Base-by-base conservation (phyloP, 2,113 vertebrate genomes). In the Archocentrus centrarchus region DNA sequence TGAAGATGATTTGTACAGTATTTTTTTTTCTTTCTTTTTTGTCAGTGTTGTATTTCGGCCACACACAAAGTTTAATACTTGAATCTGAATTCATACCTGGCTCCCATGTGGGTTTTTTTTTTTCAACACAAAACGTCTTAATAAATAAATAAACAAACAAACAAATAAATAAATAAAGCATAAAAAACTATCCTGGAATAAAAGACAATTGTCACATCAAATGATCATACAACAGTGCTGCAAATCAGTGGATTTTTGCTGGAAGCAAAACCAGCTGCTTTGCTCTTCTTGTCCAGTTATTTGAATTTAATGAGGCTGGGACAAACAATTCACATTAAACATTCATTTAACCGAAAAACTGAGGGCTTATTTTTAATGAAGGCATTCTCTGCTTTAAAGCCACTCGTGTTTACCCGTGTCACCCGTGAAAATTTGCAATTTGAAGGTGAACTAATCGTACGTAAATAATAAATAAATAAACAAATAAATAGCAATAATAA, bases 1-100 rank as follows among this genome's bases (percentile, higher is more conserved):
- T 78, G 73, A 55, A 66, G 79, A 83, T 82, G 50, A 30, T 79
- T 84, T 82, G 41, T 80, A 88, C 81, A 91, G 20, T 75, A 64
- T 53, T 55, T 80, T 11, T 64, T 47, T 39, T 39, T 32, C 59
- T 35, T 32, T 63, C 24, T 63, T 41, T 24, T 63, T 57, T 22
- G 73, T 77, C 60, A 81, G 53, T 66, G 61, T 22, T 53, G 27
- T 6, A 8, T 85, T 85, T 39, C 17, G 47, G 35, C 50, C 59
- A 77, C 14, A 73, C 11, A 59, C 2, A 11, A 32, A 59, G 59
- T 66, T 75, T 75, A 24, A 53, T 41, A 53, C 17, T 27, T 32
- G 5, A 70, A 61, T 77, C 53, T 64, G 30, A 44, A 41, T 20
- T 79, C 35, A 32, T 82, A 41, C 20, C 2, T 15, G 77, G 47